Conservation (phyloP, 2,888 invertebrate species). For the Tipula unca region DNA sequence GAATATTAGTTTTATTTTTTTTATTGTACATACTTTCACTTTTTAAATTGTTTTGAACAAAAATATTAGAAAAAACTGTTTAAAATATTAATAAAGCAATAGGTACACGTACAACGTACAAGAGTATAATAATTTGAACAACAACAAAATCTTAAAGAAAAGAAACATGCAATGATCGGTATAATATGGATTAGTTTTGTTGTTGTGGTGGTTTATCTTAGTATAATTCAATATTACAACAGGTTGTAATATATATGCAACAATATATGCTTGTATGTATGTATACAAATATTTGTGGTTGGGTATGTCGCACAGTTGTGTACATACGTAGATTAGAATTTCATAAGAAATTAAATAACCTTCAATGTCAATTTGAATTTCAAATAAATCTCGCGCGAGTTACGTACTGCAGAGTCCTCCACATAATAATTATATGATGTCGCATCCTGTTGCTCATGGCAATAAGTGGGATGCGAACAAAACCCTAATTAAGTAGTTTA, state of each 20-base stretch:
- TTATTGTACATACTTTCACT: not conserved
- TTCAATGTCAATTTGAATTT: not conserved
- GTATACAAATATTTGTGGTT: not conserved
- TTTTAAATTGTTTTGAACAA: not conserved
- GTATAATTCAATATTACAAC: not conserved
- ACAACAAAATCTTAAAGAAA: not conserved
- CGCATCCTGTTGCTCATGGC: too few species aligned
- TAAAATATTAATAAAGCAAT: not conserved
- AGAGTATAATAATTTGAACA: too few species aligned
- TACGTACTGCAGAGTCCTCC: too few species aligned
- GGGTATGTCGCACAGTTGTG: not conserved
- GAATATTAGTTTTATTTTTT: not conserved
- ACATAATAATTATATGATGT: too few species aligned
- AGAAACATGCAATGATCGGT: not conserved
- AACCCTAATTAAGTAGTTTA: too few species aligned
- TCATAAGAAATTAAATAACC: not conserved
- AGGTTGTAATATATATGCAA: not conserved
- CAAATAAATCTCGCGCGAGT: not conserved
- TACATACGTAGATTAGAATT: not conserved
- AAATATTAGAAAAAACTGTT: not conserved
- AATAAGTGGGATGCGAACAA: too few species aligned
- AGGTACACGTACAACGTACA: too few species aligned
- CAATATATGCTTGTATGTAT: not conserved
- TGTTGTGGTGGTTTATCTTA: not conserved
- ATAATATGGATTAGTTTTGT: not conserved